Evolutionary conservation across 2,888 invertebrate species (phyloP).

Genomic region (Nephrotoma appendiculata): DNA sequence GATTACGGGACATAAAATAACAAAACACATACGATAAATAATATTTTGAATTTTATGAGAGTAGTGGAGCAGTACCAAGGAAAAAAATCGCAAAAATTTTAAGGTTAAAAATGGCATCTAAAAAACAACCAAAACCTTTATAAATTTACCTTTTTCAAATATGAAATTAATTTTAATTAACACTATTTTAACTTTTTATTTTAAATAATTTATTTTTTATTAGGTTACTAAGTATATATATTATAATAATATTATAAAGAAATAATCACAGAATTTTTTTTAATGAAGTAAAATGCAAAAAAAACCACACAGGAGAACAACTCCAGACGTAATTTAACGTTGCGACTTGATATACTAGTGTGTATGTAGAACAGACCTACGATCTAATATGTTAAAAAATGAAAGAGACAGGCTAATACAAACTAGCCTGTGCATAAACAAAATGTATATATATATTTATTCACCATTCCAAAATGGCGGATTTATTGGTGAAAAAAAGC

Average conservation of each 20-base stretch:
- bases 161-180: not conserved
- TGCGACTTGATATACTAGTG: constrained; percentile 8
- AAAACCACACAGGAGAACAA: constrained; percentile 5
- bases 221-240: not conserved
- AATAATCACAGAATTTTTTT: constrained; percentile 5
- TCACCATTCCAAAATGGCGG: not conserved
- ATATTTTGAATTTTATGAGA: not conserved
- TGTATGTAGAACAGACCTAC: constrained; percentile 11
- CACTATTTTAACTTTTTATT: not conserved
- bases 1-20: not conserved
- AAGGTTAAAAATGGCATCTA: constrained; percentile 7
- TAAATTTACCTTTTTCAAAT: not conserved
- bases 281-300: constrained; percentile 6
- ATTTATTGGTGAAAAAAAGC: not conserved
- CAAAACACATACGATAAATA: not conserved
- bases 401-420: not conserved
- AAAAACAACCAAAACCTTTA: not conserved
- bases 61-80: not conserved
- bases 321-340: constrained; percentile 13
- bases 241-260: not conserved
- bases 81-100: constrained; percentile 2
- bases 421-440: not conserved
- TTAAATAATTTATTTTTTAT: not conserved
- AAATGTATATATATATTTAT: not conserved
- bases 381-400: not conserved